These are phyloP conservation scores for Cryptomyrus ogoouensis DNA, from an alignment of 2,113 vertebrate genomes.

Conservation along the genomic window DNA sequence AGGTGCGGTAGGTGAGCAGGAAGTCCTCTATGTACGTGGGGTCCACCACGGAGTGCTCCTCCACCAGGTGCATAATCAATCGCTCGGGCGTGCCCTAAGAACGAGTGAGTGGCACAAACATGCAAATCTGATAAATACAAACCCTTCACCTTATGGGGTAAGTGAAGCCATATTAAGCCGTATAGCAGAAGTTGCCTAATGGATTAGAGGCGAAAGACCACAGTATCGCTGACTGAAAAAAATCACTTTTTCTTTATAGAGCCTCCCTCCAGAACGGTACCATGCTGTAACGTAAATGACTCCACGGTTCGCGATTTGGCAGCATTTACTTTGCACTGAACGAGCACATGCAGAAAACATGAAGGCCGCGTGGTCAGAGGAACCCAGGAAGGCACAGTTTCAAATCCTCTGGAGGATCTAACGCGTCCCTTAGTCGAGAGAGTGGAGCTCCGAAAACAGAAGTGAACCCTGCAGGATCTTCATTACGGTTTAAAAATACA, in stretches of 20 bases:
- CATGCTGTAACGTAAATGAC: not conserved
- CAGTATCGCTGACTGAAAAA: not conserved
- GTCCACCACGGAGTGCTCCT: constrained; percentile 94
- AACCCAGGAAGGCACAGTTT: constrained; percentile 30
- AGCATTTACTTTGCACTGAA: not conserved
- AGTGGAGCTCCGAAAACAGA: not conserved
- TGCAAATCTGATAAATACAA: not conserved
- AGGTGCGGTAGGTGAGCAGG: constrained; percentile 87
- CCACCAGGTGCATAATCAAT: constrained; percentile 93
- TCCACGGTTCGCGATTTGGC: too few species aligned
- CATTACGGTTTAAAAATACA: not conserved
- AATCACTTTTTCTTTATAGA: not conserved
- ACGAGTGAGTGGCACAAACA: constrained; percentile 24
- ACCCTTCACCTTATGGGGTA: not conserved
- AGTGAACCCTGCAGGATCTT: not conserved
- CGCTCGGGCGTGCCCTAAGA: constrained; percentile 86
- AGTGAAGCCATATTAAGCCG: not conserved
- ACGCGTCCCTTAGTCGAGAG: not conserved
- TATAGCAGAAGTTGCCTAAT: not conserved
- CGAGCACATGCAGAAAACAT: not conserved
- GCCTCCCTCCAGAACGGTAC: not conserved
- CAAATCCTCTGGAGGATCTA: not conserved
- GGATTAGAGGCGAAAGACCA: not conserved
- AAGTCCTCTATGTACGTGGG: constrained; percentile 98
- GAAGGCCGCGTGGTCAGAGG: constrained; percentile 14